phyloP scores from a whole-genome alignment of 2,113 vertebrate genomes.

The Mobula hypostoma region DNA sequence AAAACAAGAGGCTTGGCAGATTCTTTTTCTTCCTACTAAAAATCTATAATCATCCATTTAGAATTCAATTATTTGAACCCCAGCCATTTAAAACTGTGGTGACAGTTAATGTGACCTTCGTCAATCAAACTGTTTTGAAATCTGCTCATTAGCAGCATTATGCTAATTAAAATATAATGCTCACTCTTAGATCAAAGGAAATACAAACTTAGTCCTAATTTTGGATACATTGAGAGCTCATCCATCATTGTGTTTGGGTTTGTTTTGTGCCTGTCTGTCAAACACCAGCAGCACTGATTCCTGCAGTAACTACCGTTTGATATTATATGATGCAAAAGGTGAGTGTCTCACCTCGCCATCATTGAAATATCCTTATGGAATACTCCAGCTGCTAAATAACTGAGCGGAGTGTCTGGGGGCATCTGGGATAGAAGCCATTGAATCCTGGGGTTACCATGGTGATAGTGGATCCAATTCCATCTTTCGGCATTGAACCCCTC shows the following conservation, averaged over 20 bases:
- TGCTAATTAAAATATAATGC: constrained; percentile 21
- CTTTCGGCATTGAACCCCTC: not conserved
- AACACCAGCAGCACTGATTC: not conserved
- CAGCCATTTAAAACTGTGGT: not conserved
- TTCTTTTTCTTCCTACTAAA: not conserved
- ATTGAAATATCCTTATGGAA: not conserved
- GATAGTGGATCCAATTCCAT: not conserved
- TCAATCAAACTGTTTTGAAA: not conserved
- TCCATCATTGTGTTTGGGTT: not conserved
- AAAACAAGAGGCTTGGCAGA: not conserved
- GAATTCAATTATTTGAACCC: not conserved
- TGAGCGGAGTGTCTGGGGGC: not conserved
- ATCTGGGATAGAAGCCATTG: not conserved
- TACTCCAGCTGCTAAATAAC: not conserved
- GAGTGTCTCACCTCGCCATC: not conserved
- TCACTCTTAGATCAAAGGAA: not conserved
- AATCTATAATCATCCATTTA: constrained; percentile 30
- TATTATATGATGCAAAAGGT: not conserved
- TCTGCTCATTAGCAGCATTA: constrained; percentile 20
- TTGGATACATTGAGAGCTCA: not conserved
- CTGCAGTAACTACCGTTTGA: not conserved
- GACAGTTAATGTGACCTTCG: constrained; percentile 30
- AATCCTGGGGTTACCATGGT: not conserved
- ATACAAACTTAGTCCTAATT: not conserved
- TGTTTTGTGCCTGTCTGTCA: constrained; percentile 7